Conservation (phyloP, 2,113 vertebrate genomes). For the Cyprinus carpio region DNA sequence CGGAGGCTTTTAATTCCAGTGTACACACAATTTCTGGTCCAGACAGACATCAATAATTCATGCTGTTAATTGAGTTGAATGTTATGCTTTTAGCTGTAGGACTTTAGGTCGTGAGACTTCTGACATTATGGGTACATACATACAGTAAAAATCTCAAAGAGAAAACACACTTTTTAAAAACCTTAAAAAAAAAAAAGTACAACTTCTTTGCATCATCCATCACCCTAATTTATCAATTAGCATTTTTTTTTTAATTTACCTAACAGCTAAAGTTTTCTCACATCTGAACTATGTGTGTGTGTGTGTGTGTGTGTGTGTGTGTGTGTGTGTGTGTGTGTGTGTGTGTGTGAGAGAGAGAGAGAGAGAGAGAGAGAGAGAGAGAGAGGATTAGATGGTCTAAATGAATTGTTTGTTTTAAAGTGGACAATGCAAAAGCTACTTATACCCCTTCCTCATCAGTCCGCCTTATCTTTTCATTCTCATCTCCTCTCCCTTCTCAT, state of each 20-base stretch:
- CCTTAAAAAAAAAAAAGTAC: too few species aligned
- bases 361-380: too few species aligned
- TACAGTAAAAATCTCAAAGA: background rate
- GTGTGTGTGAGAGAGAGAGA: too few species aligned
- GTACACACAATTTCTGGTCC: conserved; percentile 80
- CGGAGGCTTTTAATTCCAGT: conserved; percentile 83
- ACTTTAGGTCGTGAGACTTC: conserved; percentile 57
- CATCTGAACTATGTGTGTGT: background rate
- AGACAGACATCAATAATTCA: conserved; percentile 82
- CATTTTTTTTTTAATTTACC: background rate
- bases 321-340: background rate
- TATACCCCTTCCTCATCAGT: conserved; percentile 66
- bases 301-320: conserved; percentile 22
- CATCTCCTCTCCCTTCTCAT: conserved; percentile 17
- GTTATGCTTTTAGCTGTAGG: conserved; percentile 75
- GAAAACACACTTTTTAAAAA: background rate
- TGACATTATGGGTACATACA: background rate
- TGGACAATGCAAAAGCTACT: conserved; percentile 69
- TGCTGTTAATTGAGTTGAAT: conserved; percentile 76
- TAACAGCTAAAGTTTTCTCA: background rate
- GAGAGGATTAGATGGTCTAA: conserved; percentile 64
- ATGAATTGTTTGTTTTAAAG: conserved; percentile 78
- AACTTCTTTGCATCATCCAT: background rate
- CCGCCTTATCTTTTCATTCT: conserved; percentile 60
- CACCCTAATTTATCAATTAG: background rate